Base-by-base conservation (phyloP, 23 tunicate species). In the Botrylloides violaceus region DNA sequence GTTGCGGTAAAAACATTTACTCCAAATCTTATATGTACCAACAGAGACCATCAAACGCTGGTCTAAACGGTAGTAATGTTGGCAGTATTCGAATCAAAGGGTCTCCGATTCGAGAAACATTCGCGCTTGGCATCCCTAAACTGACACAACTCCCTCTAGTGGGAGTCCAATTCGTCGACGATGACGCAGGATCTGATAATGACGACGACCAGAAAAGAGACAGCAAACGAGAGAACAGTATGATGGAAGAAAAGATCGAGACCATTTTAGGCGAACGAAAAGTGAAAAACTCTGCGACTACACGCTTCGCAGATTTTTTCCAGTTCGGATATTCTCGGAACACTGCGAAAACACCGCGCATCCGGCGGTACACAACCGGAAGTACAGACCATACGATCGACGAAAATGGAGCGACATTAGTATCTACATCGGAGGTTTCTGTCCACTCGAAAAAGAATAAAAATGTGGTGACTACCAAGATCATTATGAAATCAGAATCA, bases 401-500 rank as follows among this genome's bases (percentile, higher is more conserved):
- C 65, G 15, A 25, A 1, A 60, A 60, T n/a, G n/a, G n/a, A n/a
- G n/a, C n/a, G n/a, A n/a, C n/a, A 28, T 25, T 25, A 23, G 30
- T 60, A 18, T 22, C 74, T 20, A 68, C 2, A 9, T 68, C 74
- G 9, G 19, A 26, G 12, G 5, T 68, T 0, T 68, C 74, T 5
- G 26, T 68, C 5, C 43, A 56, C 18, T 37, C 74, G 21, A 68
- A 68, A 36, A 38, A 68, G 37, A 43, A 1, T 24, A 68, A 68
- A 2, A 68, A 68, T 37, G 74, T 68, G 12, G 30, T 68, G 6
- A 68, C 74, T 18, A 68, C 74, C 24, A 68, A 68, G 30, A 12
- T 68, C 4, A 30, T 68, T 23, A 20, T 68, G 47, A 68, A 68
- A 43, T 68, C 74, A 7, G 74, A 68, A 30, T 39, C 74, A 9